These are phyloP conservation scores for Brevipalpus yothersi DNA, from an alignment of 1,140 invertebrate species.

Conservation along the genomic window DNA sequence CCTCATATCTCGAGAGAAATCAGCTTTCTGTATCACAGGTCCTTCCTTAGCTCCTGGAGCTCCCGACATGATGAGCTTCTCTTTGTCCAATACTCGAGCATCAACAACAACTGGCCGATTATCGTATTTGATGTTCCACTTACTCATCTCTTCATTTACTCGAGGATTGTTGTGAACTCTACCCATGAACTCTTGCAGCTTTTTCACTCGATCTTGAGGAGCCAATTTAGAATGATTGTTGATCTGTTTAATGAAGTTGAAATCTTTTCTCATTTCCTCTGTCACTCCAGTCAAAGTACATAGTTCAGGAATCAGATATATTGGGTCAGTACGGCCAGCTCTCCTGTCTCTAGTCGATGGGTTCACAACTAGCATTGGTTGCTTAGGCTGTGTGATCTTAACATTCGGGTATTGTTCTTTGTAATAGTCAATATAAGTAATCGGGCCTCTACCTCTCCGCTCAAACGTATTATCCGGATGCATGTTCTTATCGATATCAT, in stretches of 20 bases:
- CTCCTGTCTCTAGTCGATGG: constrained; percentile 1
- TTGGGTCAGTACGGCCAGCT: background rate
- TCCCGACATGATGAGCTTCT: constrained; percentile 18
- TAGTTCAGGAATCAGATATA: constrained; percentile 19
- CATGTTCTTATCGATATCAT: constrained; percentile 22
- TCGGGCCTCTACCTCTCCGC: constrained; percentile 15
- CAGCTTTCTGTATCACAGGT: too few relatives aligned
- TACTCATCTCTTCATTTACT: constrained; percentile 18
- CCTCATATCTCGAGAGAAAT: too few relatives aligned
- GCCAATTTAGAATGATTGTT: constrained; percentile 39
- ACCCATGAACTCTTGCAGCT: constrained; percentile 11
- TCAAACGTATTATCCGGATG: constrained; percentile 18
- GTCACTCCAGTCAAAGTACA: constrained; percentile 20
- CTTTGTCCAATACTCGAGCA: constrained; percentile 18
- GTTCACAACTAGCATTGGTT: constrained; percentile 17
- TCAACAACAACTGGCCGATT: constrained; percentile 18
- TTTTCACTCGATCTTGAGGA: constrained; percentile 4
- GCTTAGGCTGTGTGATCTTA: constrained; percentile 16
- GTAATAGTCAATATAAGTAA: constrained; percentile 20
- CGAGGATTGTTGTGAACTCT: constrained; percentile 17
- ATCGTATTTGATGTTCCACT: constrained; percentile 22
- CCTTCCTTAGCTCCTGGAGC: constrained; percentile 14
- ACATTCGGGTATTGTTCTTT: constrained; percentile 18
- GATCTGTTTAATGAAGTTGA: constrained; percentile 27
- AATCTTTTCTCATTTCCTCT: constrained; percentile 13